Base-by-base conservation (phyloP, 2,797 vertebrate species). In the Micrastur ruficollis region DNA sequence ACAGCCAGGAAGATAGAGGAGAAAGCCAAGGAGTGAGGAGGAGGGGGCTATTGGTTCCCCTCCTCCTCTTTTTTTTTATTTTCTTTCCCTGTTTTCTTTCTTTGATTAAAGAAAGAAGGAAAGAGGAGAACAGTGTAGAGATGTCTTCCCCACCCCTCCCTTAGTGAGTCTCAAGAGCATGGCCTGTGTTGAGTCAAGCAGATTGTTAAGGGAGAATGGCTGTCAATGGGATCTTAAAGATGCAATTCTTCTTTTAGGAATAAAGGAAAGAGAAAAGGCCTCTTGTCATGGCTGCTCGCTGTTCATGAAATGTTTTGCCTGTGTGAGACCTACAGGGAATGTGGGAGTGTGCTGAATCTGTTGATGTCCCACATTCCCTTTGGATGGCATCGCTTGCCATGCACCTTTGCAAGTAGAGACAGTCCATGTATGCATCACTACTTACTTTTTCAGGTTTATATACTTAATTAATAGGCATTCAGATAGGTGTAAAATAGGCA, bases 141-240 rank as follows among this genome's bases (percentile, higher is more conserved):
- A 86, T 83, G 68, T 79, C 75, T 95, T 90, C 66, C 72, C 73
- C 65, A 93, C 23, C 84, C 84, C 58, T 91, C 91, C 75, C 88
- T 87, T 96, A 95, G 96, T 88, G 95, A 97, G 95, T 93, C 96
- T 96, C 95, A 73, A 90, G 95, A 97, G 95, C 89, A 82, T 14
- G 91, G 95, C 73, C 89, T 72, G 47, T 88, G 80, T 95, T 96
- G 96, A 97, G 91, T 88, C 85, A 84, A 94, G 95, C 58, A 92
- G 95, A 93, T 92, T 95, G 94, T 97, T 97, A 93, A 78, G 80
- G 89, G 85, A 94, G 87, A 86, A 95, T 50, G 75, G 78, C 53
- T 96, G 93, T 96, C 93, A 96, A 73, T 90, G 81, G 92, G 74
- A 93, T 93, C 92, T 96, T 94, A 89, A 78, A 91, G 75, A 93